phyloP scores from a whole-genome alignment of 2,797 vertebrate genomes.

The Helicolenus hilgendorfi region DNA sequence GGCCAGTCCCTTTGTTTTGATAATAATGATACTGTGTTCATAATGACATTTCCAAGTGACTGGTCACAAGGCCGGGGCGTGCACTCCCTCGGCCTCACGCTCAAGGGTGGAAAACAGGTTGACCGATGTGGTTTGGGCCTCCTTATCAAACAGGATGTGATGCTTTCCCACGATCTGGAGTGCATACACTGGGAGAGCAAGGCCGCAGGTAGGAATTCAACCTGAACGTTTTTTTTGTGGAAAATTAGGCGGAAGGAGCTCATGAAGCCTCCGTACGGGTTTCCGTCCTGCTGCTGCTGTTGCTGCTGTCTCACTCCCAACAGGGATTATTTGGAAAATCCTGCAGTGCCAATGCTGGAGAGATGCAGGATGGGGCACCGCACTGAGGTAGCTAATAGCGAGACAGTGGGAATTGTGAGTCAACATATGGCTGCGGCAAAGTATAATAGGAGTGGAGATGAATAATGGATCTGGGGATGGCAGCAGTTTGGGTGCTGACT shows the following conservation, averaged over 20 bases:
- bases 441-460: conserved; percentile 41
- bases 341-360: conserved; percentile 34
- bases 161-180: conserved; percentile 76
- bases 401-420: conserved; percentile 59
- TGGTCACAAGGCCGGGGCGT: conserved; percentile 71
- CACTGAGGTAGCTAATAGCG: conserved; percentile 22
- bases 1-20: conserved; percentile 84
- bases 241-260: not conserved
- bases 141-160: conserved; percentile 90
- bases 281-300: conserved; percentile 13
- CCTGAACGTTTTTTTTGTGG: not conserved
- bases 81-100: conserved; percentile 63
- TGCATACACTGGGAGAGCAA: conserved; percentile 20
- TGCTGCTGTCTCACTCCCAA: conserved; percentile 30
- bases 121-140: conserved; percentile 80
- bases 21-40: conserved; percentile 85
- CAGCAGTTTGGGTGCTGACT: conserved; percentile 55
- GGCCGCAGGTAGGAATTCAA: conserved; percentile 12
- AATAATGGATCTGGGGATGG: conserved; percentile 55
- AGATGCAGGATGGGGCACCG: not conserved
- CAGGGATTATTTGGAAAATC: conserved; percentile 58
- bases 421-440: conserved; percentile 61
- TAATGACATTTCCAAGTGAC: conserved; percentile 87
- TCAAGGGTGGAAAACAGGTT: conserved; percentile 40
- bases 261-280: not conserved